These are phyloP conservation scores for Drusus annulatus DNA, from an alignment of 1,140 invertebrate species.

Conservation along the genomic window DNA sequence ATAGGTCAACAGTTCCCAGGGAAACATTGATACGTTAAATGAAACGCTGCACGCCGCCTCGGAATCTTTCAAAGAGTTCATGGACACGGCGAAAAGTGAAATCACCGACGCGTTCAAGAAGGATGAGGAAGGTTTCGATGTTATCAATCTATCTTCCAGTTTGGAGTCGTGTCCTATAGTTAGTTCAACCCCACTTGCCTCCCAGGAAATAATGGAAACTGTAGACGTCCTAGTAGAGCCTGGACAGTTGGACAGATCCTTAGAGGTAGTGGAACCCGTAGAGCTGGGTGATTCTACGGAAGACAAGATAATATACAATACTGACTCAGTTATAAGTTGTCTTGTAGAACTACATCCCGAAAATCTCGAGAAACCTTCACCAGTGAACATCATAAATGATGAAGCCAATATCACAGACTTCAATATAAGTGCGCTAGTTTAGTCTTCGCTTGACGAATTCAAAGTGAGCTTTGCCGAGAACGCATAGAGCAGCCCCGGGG, in stretches of 20 bases:
- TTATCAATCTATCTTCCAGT: background rate
- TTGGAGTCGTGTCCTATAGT: background rate
- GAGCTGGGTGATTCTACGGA: background rate
- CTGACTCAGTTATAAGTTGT: too few relatives aligned
- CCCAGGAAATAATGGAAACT: too few relatives aligned
- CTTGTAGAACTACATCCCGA: background rate
- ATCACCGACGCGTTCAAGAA: background rate
- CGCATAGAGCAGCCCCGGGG: background rate
- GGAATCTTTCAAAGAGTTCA: conserved; percentile 34
- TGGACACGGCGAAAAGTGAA: background rate
- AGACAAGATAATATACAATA: too few relatives aligned
- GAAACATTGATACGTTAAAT: conserved; percentile 35
- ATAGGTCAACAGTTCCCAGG: conserved; percentile 37
- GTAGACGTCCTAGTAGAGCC: background rate
- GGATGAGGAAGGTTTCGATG: background rate
- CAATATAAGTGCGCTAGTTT: too few relatives aligned
- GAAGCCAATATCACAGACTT: background rate
- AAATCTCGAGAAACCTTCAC: background rate
- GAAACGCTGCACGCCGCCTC: conserved; percentile 19
- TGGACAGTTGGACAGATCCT: background rate
- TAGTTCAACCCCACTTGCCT: background rate
- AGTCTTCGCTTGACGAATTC: background rate
- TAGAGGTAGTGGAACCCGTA: background rate
- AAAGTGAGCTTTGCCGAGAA: background rate
- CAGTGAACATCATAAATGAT: background rate